Evolutionary conservation across 1,140 invertebrate species (phyloP), one percentile per base, ranked within the genome.

Genomic region (Cephus cinctus): DNA sequence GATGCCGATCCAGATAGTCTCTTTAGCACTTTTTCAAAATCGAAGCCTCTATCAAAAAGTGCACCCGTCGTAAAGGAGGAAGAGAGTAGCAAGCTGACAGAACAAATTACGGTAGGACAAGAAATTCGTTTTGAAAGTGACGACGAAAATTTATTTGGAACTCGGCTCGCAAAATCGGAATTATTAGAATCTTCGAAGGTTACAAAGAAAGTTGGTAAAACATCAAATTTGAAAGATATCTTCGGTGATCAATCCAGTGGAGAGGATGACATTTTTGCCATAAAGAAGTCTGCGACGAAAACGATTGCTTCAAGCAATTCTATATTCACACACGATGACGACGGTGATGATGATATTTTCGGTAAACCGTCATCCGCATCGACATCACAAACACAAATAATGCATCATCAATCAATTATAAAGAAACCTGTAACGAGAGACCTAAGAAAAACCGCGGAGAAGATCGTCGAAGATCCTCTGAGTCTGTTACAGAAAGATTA

Each of bases 401-500:
- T 12, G 3, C 36, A 60, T 3, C 61, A 22, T 34, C 62, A 56
- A 19, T 19, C 44, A 5, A 30, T 39, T 1, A 16, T 58, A 3
- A 73, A 71, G 41, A 76, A 71, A 48, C 21, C 65, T 2, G 42
- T 71, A 4, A 72, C 63, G 0, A 71, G 59, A 27, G 69, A 75
- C 40, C 35, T 76, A 16, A 76, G 65, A 27, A 75, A 73, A 56
- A 75, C 70, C n/a, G 71, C 64, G 4, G 67, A 75, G 39, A 67
- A 67, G 14, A 76, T 76, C 14, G 54, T 55, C 5, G 63, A 73
- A 31, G 74, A 76, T 58, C 74, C 74, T 1, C 49, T 76, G 15
- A 74, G 71, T 49, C 44, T 68, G 47, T 36, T 75, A 12, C 59
- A 57, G 36, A 66, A 75, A 8, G 68, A 75, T 30, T 75, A 59